phyloP scores from a whole-genome alignment of 2,797 vertebrate genomes.

The Molossus molossus region DNA sequence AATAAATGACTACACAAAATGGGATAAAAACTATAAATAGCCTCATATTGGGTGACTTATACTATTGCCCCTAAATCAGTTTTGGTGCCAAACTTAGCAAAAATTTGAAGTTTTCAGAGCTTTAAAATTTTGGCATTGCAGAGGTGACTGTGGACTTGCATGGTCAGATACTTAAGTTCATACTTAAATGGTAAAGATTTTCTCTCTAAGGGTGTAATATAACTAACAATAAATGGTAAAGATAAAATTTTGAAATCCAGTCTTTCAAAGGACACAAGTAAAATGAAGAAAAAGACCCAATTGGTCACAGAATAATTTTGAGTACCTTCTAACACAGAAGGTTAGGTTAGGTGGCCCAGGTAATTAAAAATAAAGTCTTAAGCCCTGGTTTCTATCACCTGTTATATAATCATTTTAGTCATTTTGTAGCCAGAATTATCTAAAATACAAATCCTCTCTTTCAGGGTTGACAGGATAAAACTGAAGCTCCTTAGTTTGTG shows the following conservation, averaged over 20 bases:
- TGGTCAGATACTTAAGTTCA: conserved; percentile 59
- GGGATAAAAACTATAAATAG: conserved; percentile 41
- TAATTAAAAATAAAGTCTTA: conserved; percentile 55
- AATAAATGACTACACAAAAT: conserved; percentile 67
- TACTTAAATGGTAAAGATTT: conserved; percentile 63
- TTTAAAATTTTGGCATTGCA: conserved; percentile 65
- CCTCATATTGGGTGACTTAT: conserved; percentile 31
- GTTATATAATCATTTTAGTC: conserved; percentile 52
- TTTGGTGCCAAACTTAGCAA: conserved; percentile 49
- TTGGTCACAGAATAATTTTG: conserved; percentile 63
- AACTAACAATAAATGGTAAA: conserved; percentile 63
- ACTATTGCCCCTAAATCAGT: conserved; percentile 41
- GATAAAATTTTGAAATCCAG: conserved; percentile 63
- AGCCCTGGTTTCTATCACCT: conserved; percentile 44
- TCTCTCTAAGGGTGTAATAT: conserved; percentile 57
- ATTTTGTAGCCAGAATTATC: conserved; percentile 65
- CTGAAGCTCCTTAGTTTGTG: conserved; percentile 54
- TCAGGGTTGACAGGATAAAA: conserved; percentile 58
- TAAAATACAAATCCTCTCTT: conserved; percentile 61
- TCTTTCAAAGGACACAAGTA: conserved; percentile 64
- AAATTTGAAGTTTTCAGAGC: conserved; percentile 22
- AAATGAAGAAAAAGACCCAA: conserved; percentile 65
- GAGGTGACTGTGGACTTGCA: neutral
- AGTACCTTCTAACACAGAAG: conserved; percentile 57
- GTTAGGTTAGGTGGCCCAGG: conserved; percentile 7